Conservation (phyloP, 2,113 vertebrate genomes). For the Psettodes erumei region DNA sequence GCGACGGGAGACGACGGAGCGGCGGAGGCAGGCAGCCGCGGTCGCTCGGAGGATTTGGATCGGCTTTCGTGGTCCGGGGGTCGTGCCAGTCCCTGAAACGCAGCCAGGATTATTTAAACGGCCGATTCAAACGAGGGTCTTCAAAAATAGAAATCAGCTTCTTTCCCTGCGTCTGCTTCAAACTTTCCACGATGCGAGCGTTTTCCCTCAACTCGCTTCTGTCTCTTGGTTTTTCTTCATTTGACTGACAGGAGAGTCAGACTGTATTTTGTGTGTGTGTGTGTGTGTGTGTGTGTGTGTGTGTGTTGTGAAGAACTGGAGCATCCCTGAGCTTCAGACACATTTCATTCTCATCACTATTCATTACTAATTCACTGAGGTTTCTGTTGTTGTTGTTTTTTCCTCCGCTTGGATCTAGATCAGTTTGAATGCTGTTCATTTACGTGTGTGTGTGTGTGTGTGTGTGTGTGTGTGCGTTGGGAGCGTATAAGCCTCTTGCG, state of each 20-base stretch:
- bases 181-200: not conserved
- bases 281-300: conserved; percentile 1
- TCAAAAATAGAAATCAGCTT: not conserved
- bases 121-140: not conserved
- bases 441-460: conserved; percentile 13
- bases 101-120: not conserved
- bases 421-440: not conserved
- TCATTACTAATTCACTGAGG: not conserved
- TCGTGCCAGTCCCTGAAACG: not conserved
- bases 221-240: not conserved
- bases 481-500: conserved; percentile 17
- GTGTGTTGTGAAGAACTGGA: not conserved
- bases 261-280: not conserved
- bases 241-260: not conserved
- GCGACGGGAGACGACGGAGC: too few relatives aligned
- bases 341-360: conserved; percentile 1
- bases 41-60: conserved; percentile 18
- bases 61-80: not conserved
- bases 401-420: not conserved
- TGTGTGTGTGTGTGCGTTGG: not conserved
- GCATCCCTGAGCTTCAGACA: conserved; percentile 6
- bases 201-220: not conserved
- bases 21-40: too few relatives aligned
- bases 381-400: conserved; percentile 20
- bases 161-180: not conserved